Conservation (phyloP, 2,888 invertebrate genomes). For the Hypolimnas misippus region DNA sequence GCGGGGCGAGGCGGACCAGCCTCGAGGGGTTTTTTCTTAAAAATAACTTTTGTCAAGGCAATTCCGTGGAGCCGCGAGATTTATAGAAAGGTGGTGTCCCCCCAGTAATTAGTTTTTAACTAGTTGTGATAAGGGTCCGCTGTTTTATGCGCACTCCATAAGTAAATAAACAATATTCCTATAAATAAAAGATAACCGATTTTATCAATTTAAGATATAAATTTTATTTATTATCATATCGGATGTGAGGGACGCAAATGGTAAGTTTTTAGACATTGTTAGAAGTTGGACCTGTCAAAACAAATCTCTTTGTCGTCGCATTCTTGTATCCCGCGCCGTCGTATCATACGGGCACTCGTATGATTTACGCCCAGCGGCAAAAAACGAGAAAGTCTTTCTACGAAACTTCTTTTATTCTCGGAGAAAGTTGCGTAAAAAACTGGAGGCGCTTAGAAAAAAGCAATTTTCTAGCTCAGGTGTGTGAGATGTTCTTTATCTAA, state of each 20-base stretch:
- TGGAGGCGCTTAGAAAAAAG: constrained; percentile 83
- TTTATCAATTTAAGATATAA: not conserved
- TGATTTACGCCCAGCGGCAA: constrained; percentile 72
- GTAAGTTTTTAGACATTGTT: constrained; percentile 60
- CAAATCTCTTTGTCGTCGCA: constrained; percentile 55
- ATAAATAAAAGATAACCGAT: constrained; percentile 19
- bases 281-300: constrained; percentile 66
- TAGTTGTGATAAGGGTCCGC: constrained; percentile 83
- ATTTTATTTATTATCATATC: not conserved
- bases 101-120: constrained; percentile 84
- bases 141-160: constrained; percentile 68
- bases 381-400: constrained; percentile 76
- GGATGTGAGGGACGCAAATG: constrained; percentile 8
- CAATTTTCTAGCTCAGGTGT: constrained; percentile 85
- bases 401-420: constrained; percentile 81
- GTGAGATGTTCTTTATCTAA: constrained; percentile 84
- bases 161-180: constrained; percentile 40
- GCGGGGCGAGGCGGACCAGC: constrained; percentile 59
- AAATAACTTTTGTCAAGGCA: constrained; percentile 84
- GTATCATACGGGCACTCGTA: constrained; percentile 61
- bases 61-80: constrained; percentile 79
- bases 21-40: constrained; percentile 83
- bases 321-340: constrained; percentile 65
- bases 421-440: constrained; percentile 83
- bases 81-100: constrained; percentile 84